Conservation (phyloP, 1,140 invertebrate genomes). For the Oryctes rhinoceros region DNA sequence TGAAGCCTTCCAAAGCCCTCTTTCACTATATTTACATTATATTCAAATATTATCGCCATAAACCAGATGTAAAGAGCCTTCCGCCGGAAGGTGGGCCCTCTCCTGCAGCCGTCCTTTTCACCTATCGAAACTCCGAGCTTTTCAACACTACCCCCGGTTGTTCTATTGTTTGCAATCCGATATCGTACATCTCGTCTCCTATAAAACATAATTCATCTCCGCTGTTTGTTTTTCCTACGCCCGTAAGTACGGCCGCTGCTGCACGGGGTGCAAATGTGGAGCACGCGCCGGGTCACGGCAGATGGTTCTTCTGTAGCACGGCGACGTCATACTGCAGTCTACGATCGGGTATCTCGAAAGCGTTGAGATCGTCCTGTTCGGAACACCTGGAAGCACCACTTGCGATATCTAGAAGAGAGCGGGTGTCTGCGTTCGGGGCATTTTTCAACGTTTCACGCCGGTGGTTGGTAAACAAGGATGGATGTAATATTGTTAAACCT, state of each 20-base stretch:
- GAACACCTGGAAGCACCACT: constrained; percentile 33
- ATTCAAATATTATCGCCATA: no score
- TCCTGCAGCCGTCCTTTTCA: neutral
- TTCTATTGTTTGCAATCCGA: constrained; percentile 32
- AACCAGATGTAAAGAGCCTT: constrained; percentile 2
- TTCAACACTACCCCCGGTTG: constrained; percentile 2
- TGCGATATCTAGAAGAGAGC: neutral
- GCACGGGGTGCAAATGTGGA: constrained; percentile 11
- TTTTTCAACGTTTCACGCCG: neutral
- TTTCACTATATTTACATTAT: no score
- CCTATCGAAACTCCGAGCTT: neutral
- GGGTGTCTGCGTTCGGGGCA: neutral
- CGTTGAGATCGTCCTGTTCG: neutral
- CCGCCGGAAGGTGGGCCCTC: neutral
- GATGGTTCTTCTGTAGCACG: neutral
- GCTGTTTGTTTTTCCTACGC: constrained; percentile 21
- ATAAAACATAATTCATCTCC: constrained; percentile 13
- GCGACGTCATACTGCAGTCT: neutral
- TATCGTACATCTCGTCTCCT: constrained; percentile 6
- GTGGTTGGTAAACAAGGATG: neutral
- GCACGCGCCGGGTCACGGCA: neutral
- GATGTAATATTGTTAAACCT: neutral
- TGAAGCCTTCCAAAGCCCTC: no score
- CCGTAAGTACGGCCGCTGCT: neutral
- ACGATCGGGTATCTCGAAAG: neutral